Evolutionary conservation across 2,888 invertebrate genomes (phyloP), one percentile per base, ranked within the genome.

Genomic region (Metopia argyrocephala): DNA sequence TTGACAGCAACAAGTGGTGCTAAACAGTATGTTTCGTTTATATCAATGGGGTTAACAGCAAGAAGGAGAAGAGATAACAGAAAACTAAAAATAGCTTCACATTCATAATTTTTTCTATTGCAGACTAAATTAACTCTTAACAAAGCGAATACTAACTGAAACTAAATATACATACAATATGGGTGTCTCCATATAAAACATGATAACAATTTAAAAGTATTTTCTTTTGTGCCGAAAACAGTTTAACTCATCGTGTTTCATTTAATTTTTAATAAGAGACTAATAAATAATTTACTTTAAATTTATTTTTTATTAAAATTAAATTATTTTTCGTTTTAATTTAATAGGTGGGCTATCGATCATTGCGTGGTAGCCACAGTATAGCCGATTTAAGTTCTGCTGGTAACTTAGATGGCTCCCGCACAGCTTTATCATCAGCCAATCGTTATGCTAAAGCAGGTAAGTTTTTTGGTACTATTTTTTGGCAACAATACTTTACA

Each of bases 351-450:
- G 95, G 95, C 76, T 94, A 94, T 89, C 93, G 94, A 81, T 95
- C 96, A 50, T 91, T 97, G 79, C 95, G 95, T 87, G 93, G 95
- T 85, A 96, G 96, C 89, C 96, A 96, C 89, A 96, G 96, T 78
- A 96, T 96, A 79, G 95, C 95, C 83, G 97, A 97, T 88, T 92
- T 97, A 27, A 96, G 95, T 84, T 94, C 95, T 87, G 93, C 93
- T 0, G 91, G 89, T 21, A 90, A 89, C 83, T 84, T 88, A 69
- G 90, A 92, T 57, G 88, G 88, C 27, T 85, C 89, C 18, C 85
- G 90, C 73, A 81, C 86, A 27, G 81, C 82, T 6, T 61, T 75
- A 61, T 84, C 83, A 31, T 85, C 88, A 12, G 84, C 86, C 3
- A 91, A 91, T 27, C 91, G 92, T 73, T 88, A 92, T 45, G 91